Base-by-base conservation (phyloP, 2,797 vertebrate genomes). In the Tenualosa ilisha region DNA sequence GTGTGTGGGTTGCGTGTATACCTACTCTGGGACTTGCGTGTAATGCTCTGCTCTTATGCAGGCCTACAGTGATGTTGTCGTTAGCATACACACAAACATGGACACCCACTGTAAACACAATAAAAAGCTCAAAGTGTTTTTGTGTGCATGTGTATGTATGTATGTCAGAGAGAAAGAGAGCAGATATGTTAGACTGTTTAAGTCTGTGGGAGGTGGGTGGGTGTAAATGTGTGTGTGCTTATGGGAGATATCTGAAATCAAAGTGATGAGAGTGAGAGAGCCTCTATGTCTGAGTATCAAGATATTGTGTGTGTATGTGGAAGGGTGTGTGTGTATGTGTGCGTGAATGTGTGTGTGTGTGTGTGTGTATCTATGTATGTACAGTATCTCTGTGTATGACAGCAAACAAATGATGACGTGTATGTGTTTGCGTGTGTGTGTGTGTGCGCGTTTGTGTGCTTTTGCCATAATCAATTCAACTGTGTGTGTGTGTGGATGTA, bases 231-330 rank as follows among this genome's bases (percentile, higher is more conserved):
- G 11, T 51, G 7, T 9, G 50, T 4, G 50, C 50, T 12, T 51
- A 7, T 46, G 46, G 46, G 46, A 46, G 46, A 46, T 46, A 46
- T 46, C 46, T 46, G 4, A 53, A 15, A 3, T 53, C 51, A 9
- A 56, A 68, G 63, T 50, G 46, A 84, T 46, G 46, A 83, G 59
- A 40, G 26, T 84, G 51, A 82, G 17, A 83, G 12, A 24, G 46
- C 6, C 12, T 53, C 51, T 53, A 12, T 53, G 51, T 53, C 51
- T 53, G 51, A 51, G 50, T 51, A 9, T 9, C 50, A 51, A 12
- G 50, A 51, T 31, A 31, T 31, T 46, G 54, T 17, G 54, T 17
- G 54, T 56, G 54, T 3, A 7, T 46, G 46, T 46, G 46, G 3
- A 7, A 4, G 46, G 3, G 46, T 46, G 46, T 46, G 46, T 46